These are phyloP conservation scores for Pipra filicauda DNA, from an alignment of 2,113 vertebrate genomes.

Conservation along the genomic window DNA sequence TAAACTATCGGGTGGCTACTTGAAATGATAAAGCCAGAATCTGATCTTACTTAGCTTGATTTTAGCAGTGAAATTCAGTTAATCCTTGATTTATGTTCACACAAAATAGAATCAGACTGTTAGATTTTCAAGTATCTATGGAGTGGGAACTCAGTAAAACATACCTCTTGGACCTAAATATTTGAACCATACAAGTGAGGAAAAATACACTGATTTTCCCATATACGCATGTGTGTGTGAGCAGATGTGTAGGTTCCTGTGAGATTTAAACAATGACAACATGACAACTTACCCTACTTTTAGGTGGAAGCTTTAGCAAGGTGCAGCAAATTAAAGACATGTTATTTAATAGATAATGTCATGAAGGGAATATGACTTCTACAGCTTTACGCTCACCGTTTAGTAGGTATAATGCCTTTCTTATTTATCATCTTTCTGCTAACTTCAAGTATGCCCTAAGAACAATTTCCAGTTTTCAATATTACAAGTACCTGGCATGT, in stretches of 20 bases:
- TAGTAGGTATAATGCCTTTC: neutral
- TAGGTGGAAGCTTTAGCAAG: neutral
- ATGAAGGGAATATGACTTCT: neutral
- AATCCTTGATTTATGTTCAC: neutral
- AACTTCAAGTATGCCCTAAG: neutral
- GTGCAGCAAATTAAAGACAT: neutral
- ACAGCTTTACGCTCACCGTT: neutral
- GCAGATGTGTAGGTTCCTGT: accelerated
- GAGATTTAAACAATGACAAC: neutral
- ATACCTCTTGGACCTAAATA: neutral
- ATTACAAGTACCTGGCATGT: neutral
- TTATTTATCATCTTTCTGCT: neutral
- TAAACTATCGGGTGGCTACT: neutral
- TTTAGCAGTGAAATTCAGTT: neutral
- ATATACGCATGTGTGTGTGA: accelerated
- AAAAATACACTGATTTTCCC: neutral
- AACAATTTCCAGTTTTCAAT: neutral
- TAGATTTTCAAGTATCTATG: neutral
- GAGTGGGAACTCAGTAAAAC: neutral
- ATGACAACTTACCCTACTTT: neutral
- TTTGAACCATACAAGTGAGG: neutral
- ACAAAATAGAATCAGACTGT: neutral
- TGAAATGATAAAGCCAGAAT: neutral
- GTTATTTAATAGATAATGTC: neutral
- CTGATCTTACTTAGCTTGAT: neutral